phyloP scores from a whole-genome alignment of 2,888 invertebrate genomes.

The Lamproptera curius region DNA sequence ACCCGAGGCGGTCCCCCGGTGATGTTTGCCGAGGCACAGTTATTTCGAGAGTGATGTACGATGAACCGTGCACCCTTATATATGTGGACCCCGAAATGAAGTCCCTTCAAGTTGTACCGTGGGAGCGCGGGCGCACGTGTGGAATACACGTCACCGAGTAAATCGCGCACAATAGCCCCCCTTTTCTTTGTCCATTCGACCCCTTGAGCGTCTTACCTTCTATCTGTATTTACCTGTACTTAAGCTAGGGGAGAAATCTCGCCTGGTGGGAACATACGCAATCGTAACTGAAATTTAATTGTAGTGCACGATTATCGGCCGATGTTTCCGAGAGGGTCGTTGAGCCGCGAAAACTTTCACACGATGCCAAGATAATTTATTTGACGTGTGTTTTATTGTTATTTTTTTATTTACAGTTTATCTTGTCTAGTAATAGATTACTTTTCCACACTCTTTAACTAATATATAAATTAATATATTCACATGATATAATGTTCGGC shows the following conservation, averaged over 20 bases:
- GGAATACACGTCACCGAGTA: conserved; percentile 52
- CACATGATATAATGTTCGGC: too few relatives aligned
- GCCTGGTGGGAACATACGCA: conserved; percentile 65
- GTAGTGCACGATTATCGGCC: conserved; percentile 55
- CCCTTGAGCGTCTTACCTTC: conserved; percentile 68
- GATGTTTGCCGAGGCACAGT: conserved; percentile 46
- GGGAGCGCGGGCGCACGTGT: conserved; percentile 69
- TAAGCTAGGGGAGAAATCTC: conserved; percentile 64
- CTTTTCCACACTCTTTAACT: too few relatives aligned
- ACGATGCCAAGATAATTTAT: conserved; percentile 48
- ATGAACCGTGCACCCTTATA: conserved; percentile 46
- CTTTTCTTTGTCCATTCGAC: conserved; percentile 63
- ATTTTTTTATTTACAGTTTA: conserved; percentile 18
- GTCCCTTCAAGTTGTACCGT: conserved; percentile 57
- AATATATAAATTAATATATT: too few relatives aligned
- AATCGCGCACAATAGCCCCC: conserved; percentile 63
- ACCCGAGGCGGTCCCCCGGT: conserved; percentile 49
- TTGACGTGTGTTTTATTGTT: neutral
- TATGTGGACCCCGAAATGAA: conserved; percentile 46
- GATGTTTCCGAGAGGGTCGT: conserved; percentile 54
- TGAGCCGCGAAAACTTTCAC: conserved; percentile 54
- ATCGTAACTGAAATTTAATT: conserved; percentile 67
- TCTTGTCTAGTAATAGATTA: too few relatives aligned
- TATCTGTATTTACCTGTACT: conserved; percentile 69
- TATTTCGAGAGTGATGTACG: conserved; percentile 58